Evolutionary conservation across 2,113 vertebrate genomes (phyloP).

Genomic region (Carassius auratus): DNA sequence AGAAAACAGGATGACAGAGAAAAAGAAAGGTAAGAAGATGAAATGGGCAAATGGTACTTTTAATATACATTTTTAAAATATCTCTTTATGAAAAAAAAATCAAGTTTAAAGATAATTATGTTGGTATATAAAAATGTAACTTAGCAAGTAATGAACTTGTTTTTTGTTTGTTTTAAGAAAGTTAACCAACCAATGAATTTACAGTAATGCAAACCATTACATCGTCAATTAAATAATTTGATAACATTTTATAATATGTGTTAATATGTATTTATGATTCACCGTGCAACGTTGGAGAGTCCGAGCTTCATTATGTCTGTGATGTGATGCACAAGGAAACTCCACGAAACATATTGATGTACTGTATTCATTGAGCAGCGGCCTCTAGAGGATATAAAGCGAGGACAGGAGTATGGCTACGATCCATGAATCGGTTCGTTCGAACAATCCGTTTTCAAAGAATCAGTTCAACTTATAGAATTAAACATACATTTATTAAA

Average conservation of each 20-base stretch:
- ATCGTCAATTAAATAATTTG: neutral
- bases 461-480: neutral
- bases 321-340: neutral
- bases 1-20: slow-evolving; percentile 6
- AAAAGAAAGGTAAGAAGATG: neutral
- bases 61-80: neutral
- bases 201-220: neutral
- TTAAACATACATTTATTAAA: neutral
- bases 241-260: neutral
- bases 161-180: neutral
- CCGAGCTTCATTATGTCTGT: neutral
- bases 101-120: neutral
- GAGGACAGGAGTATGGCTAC: neutral
- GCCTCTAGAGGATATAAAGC: neutral
- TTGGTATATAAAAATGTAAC: neutral
- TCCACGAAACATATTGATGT: neutral
- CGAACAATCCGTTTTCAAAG: neutral
- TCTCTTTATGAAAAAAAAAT: neutral
- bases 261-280: neutral
- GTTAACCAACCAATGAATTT: neutral
- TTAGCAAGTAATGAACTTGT: neutral
- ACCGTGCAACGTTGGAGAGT: neutral
- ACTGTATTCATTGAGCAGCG: neutral
- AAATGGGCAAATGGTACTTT: neutral
- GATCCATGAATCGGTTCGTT: neutral